Conservation (phyloP, 2,113 vertebrate species). For the Sorex fumeus region DNA sequence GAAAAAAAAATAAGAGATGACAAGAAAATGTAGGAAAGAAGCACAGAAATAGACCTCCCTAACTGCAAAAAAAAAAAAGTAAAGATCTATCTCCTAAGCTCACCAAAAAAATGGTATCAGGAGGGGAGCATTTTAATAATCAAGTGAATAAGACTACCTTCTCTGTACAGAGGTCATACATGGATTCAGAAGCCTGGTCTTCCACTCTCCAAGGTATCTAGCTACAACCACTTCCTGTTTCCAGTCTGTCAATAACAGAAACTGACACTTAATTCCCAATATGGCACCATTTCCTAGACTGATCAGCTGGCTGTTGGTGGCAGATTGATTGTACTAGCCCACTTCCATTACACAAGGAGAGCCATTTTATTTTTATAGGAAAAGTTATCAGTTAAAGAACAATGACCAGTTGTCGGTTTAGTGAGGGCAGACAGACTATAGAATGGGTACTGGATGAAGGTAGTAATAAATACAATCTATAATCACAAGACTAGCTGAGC, state of each 20-base stretch:
- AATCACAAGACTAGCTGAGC: neutral
- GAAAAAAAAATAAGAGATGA: slow-evolving; percentile 23
- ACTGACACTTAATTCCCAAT: neutral
- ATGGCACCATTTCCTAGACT: neutral
- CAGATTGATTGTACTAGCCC: neutral
- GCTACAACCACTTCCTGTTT: neutral
- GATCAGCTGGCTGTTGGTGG: neutral
- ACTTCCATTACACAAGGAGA: neutral
- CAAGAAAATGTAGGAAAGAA: slow-evolving; percentile 17
- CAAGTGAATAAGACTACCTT: neutral
- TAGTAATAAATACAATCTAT: slow-evolving; percentile 9
- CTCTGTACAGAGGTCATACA: neutral
- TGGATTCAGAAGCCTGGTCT: neutral
- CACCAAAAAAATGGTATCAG: slow-evolving; percentile 28
- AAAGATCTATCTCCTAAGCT: slow-evolving; percentile 3
- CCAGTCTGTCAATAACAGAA: neutral
- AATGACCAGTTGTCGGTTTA: neutral
- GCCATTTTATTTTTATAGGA: slow-evolving; percentile 24
- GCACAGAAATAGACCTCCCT: slow-evolving; percentile 8
- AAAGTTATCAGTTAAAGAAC: slow-evolving; percentile 15
- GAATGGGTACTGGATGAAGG: neutral
- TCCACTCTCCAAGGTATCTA: neutral
- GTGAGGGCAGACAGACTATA: neutral
- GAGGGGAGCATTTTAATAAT: slow-evolving; percentile 45
- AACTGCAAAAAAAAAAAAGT: neutral